Conservation (phyloP, 2,888 invertebrate species). For the Atherix ibis region DNA sequence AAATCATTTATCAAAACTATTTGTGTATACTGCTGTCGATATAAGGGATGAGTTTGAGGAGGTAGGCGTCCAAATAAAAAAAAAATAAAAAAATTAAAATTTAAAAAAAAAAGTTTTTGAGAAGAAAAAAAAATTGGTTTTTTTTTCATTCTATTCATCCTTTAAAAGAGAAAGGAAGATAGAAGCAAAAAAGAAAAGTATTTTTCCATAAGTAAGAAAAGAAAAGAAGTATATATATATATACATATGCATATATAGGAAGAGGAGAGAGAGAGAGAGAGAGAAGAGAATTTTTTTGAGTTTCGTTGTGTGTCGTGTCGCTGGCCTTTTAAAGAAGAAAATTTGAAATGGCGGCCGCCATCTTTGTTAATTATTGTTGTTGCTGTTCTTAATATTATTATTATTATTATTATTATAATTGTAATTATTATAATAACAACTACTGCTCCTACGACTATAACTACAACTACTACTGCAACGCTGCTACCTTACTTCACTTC, state of each 20-base stretch:
- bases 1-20: conserved; percentile 46
- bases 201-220: too few species aligned
- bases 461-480: too few species aligned
- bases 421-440: too few species aligned
- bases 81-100: conserved; percentile 2
- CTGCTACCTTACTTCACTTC: too few species aligned
- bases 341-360: conserved; percentile 23
- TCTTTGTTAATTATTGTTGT: conserved; percentile 21
- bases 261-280: too few species aligned
- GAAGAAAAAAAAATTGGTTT: neutral
- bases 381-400: too few species aligned
- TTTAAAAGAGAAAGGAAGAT: neutral
- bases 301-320: conserved; percentile 10
- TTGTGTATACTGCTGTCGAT: conserved; percentile 68
- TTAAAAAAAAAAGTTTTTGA: neutral
- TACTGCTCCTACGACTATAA: too few species aligned
- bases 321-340: conserved; percentile 14
- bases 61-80: conserved; percentile 39
- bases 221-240: too few species aligned
- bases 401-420: too few species aligned
- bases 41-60: conserved; percentile 82
- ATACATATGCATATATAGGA: too few species aligned
- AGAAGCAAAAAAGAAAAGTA: too few species aligned
- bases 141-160: too few species aligned
- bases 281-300: neutral